phyloP scores from a whole-genome alignment of 2,797 vertebrate genomes.

The Hephaestus fuliginosus region DNA sequence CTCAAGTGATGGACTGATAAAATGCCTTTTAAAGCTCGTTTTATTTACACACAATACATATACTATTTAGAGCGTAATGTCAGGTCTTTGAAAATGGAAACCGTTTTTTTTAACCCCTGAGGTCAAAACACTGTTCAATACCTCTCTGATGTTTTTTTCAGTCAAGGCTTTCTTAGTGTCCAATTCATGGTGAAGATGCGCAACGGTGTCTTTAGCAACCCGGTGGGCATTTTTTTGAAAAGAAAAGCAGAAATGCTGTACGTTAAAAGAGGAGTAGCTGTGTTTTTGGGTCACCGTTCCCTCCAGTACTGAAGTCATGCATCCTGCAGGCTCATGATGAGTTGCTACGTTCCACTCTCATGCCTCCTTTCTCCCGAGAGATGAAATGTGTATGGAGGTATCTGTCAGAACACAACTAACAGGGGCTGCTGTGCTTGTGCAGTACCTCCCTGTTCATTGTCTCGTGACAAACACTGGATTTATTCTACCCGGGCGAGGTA shows the following conservation, averaged over 20 bases:
- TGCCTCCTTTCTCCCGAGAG: constrained; percentile 71
- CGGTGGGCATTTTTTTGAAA: constrained; percentile 28
- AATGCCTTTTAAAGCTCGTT: constrained; percentile 1
- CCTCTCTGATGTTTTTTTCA: background rate
- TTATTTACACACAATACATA: constrained; percentile 3
- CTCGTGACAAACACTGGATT: constrained; percentile 61
- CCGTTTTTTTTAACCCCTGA: constrained; percentile 17
- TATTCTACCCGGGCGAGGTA: constrained; percentile 41
- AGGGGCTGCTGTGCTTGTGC: constrained; percentile 54
- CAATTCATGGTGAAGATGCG: constrained; percentile 4
- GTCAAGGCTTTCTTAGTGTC: constrained; percentile 8
- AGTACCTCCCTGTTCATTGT: constrained; percentile 45
- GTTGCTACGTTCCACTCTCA: constrained; percentile 66
- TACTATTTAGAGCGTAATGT: constrained; percentile 1
- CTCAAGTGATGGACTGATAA: background rate
- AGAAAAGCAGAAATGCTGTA: constrained; percentile 13
- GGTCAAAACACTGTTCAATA: constrained; percentile 5
- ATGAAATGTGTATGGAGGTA: constrained; percentile 66
- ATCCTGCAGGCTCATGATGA: constrained; percentile 66
- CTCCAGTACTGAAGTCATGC: constrained; percentile 56
- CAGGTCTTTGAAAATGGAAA: constrained; percentile 3
- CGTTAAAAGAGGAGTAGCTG: constrained; percentile 37
- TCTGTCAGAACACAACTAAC: constrained; percentile 69
- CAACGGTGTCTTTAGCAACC: constrained; percentile 9
- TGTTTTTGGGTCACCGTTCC: constrained; percentile 67